Evolutionary conservation across 2,113 vertebrate species (phyloP).

Genomic region (Diadophis punctatus): DNA sequence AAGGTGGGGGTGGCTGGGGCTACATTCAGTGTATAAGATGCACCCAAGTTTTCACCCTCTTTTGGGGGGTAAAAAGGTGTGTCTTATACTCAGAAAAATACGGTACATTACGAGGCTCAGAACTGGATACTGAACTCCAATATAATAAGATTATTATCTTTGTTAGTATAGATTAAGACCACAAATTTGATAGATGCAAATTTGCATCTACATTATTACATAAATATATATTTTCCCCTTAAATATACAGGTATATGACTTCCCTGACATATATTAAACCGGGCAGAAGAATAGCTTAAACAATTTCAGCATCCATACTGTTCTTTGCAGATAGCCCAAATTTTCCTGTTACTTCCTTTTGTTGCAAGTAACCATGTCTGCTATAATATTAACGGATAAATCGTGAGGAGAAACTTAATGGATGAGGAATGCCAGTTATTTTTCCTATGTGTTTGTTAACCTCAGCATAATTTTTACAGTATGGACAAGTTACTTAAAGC

Average conservation of each 20-base stretch:
- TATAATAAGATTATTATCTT: not conserved
- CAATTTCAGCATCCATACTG: not conserved
- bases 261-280: not conserved
- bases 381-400: not conserved
- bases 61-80: too few species aligned
- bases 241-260: not conserved
- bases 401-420: not conserved
- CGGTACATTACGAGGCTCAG: not conserved
- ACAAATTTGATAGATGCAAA: not conserved
- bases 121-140: not conserved
- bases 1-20: too few species aligned
- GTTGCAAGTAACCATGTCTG: not conserved
- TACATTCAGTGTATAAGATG: too few species aligned
- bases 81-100: too few species aligned
- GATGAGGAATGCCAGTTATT: not conserved
- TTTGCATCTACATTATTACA: not conserved
- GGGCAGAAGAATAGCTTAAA: not conserved
- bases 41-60: too few species aligned
- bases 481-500: not conserved
- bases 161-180: not conserved
- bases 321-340: not conserved
- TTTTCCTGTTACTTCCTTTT: not conserved
- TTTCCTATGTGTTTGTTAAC: not conserved
- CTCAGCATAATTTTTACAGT: not conserved
- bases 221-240: not conserved